Evolutionary conservation across 2,888 invertebrate genomes (phyloP), one percentile per base, ranked within the genome.

Genomic region (Volucella inanis): DNA sequence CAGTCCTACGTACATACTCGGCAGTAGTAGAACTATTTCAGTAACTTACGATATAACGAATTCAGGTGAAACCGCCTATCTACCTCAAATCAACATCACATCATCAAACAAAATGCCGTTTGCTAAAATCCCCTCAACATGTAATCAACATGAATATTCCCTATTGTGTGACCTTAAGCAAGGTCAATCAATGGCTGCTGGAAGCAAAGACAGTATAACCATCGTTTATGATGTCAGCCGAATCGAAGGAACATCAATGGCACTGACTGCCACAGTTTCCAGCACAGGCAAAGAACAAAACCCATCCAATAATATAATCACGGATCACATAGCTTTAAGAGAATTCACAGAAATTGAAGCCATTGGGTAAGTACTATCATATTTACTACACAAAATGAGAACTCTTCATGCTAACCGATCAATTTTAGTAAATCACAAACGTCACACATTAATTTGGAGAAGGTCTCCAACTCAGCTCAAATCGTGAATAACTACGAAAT

Each of bases 21-120:
- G 92, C 18, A 92, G 92, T 61, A 89, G 89, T 70, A 89, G 89
- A 50, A 90, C 90, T 0, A 87, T 92, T 0, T 88, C 89, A 0
- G 77, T 92, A 6, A 89, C 89, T 8, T 92, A 92, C 75, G 90
- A 90, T 9, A 88, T 93, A 1, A 88, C 87, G 3, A 93, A 93
- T 87, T 85, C 82, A 0, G 93, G 93, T 0, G 93, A 93, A 88
- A 92, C 92, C 1, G 93, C 93, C 3, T 93, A 93, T 87, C 89
- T 92, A 55, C 92, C 93, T 0, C 92, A 93, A 88, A 87, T 93
- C 31, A 90, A 91, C 68, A 90, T 94, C 2, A 91, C 91, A 11
- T 90, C 93, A 43, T 93, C 93, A 2, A 90, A 91, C 75, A 90
- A 89, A 2, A 88, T 91, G 88, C 89, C 89, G 12, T 92, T 92